Conservation (phyloP, 2,797 vertebrate species). For the Megalops cyprinoides region DNA sequence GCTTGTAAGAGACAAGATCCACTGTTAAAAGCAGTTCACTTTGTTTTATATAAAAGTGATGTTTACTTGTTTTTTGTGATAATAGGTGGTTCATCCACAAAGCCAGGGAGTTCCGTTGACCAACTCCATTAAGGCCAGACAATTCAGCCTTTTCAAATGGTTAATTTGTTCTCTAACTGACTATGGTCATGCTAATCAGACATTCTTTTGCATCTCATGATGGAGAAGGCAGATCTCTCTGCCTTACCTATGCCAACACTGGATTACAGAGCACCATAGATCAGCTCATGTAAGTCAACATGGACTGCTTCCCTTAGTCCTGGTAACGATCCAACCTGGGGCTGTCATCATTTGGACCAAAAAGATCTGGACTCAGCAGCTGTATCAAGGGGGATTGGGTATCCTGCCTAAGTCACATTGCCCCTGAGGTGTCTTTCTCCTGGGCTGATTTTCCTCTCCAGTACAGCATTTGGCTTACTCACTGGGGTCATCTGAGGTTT, state of each 20-base stretch:
- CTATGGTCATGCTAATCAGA: neutral
- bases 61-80: neutral
- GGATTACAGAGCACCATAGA: neutral
- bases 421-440: neutral
- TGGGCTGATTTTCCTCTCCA: neutral
- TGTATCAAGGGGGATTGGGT: neutral
- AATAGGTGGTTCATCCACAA: neutral
- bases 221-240: neutral
- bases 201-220: neutral
- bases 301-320: neutral
- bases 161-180: neutral
- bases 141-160: neutral
- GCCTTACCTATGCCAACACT: too few relatives aligned
- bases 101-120: neutral
- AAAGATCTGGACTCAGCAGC: neutral
- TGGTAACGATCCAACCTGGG: neutral
- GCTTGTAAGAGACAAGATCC: neutral
- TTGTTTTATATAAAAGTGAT: neutral
- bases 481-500: neutral
- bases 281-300: neutral
- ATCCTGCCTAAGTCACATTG: neutral
- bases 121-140: neutral
- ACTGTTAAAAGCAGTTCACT: neutral
- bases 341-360: neutral
- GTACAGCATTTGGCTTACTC: neutral